Base-by-base conservation (phyloP, 2,888 invertebrate species). In the Helobdella robusta region DNA sequence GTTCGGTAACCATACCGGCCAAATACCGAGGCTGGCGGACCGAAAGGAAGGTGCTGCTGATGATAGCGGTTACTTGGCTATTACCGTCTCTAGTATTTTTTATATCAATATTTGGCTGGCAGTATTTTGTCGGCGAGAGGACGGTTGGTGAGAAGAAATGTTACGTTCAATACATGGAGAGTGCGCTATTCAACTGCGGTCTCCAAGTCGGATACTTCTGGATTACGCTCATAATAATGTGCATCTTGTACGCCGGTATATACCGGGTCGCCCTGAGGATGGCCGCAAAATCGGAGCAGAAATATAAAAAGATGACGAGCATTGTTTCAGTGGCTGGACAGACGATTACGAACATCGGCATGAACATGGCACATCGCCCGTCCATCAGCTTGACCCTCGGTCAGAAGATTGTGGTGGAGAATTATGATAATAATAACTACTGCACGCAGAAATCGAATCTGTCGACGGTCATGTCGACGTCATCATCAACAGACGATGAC, bases 81-180 rank as follows among this genome's bases (percentile, higher is more conserved):
- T 88, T 98, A 73, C 98, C 98, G 58, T 89, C 92, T 0, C 82
- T 94, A 66, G 83, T 98, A 11, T 98, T 98, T 81, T 97, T 97
- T 81, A 91, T 92, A 71, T 92, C 93, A 69, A 97, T 99, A 72
- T 94, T 98, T 76, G 97, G 97, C 52, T 98, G 97, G 94, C 95
- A 95, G 77, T 92, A 93, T 79, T 97, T 97, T 76, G 89, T 92
- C 56, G 95, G 95, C 25, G 89, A 87, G 75, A 83, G 94, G 68
- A 91, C 93, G 73, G 83, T 94, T 63, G 82, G 85, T 73, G 89
- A 89, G 18, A 89, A 89, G 1, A 87, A 91, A 80, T 97, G 95
- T 77, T 89, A 91, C 66, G 95, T 97, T 20, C 95, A 97, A 81
- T 98, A 98, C 81, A 84, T 97, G 68, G 93, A 93, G 79, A 92